phyloP scores from a whole-genome alignment of 2,797 vertebrate genomes.

The Halcyon badia region DNA sequence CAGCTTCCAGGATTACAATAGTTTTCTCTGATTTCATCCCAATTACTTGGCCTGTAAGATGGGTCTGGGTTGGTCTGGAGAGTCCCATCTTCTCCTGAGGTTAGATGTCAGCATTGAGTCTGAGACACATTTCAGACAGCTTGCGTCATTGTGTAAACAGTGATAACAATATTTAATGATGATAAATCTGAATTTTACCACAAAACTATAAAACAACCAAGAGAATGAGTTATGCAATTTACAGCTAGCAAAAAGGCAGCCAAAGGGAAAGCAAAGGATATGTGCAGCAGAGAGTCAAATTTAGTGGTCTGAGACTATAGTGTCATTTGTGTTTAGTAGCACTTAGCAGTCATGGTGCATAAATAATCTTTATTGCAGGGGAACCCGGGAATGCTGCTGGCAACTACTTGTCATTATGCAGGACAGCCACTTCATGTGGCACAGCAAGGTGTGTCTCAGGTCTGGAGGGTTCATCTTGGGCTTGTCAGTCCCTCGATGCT shows the following conservation, averaged over 20 bases:
- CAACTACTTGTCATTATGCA: background rate
- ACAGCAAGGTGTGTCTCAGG: background rate
- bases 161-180: slow-evolving; percentile 74
- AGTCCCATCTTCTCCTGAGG: slow-evolving; percentile 72
- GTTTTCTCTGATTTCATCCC: background rate
- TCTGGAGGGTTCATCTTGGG: background rate
- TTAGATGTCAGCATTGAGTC: slow-evolving; percentile 52
- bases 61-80: slow-evolving; percentile 31
- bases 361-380: slow-evolving; percentile 61
- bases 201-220: slow-evolving; percentile 58
- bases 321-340: slow-evolving; percentile 69
- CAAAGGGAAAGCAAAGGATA: slow-evolving; percentile 63
- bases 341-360: slow-evolving; percentile 57
- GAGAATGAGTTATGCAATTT: slow-evolving; percentile 71
- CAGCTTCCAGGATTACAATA: background rate
- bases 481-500: rapidly evolving
- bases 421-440: background rate
- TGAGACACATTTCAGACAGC: slow-evolving; percentile 73
- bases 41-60: slow-evolving; percentile 16
- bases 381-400: background rate
- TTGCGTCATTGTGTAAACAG: slow-evolving; percentile 74
- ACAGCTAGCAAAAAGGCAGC: slow-evolving; percentile 66
- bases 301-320: slow-evolving; percentile 56
- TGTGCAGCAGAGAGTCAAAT: slow-evolving; percentile 51
- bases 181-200: slow-evolving; percentile 69